Evolutionary conservation across 2,113 vertebrate genomes (phyloP), one percentile per base, ranked within the genome.

Genomic region (Cavia porcellus): DNA sequence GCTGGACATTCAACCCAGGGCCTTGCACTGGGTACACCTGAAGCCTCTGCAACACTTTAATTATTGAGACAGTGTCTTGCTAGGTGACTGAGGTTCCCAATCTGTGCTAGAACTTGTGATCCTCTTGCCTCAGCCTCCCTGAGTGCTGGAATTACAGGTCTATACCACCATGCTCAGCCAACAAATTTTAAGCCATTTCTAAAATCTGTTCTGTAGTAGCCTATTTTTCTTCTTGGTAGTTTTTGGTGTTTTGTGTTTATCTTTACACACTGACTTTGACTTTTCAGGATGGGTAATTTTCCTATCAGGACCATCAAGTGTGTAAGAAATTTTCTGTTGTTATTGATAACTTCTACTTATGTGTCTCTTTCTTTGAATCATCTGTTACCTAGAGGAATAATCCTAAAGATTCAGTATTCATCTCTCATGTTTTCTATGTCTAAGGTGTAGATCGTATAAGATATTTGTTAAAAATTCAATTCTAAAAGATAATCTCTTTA

Each of bases 311-410:
- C 35, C 9, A 95, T 93, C 9, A 74, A 19, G 47, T 79, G 20
- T 66, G 10, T 52, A 77, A 72, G 38, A 90, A n/a, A 50, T 88
- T 92, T 87, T 68, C 74, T 86, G 47, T 30, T 55, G 50, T 75
- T 95, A 92, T 64, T 86, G 45, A 70, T 93, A 85, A 96, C n/a
- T 5, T 89, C 22, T 6, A 79, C 12, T 17, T 55, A 87, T 15
- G 11, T 12, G 92, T 72, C 52, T 84, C 20, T 72, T 89, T 85
- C 87, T 55, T 68, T 52, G 77, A 84, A 94, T 75, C 7, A 75
- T 28, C 20, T 82, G 55, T 89, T 90, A 86, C 77, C 62, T 77
- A 70, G 32, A 96, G 14, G 4, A 75, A 86, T 38, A 81, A 96
- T 86, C 50, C 5, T 82, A 45, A 61, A 86, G 30, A 92, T 74